phyloP scores from a whole-genome alignment of 2,888 invertebrate species.

The Mythimna lalbum region DNA sequence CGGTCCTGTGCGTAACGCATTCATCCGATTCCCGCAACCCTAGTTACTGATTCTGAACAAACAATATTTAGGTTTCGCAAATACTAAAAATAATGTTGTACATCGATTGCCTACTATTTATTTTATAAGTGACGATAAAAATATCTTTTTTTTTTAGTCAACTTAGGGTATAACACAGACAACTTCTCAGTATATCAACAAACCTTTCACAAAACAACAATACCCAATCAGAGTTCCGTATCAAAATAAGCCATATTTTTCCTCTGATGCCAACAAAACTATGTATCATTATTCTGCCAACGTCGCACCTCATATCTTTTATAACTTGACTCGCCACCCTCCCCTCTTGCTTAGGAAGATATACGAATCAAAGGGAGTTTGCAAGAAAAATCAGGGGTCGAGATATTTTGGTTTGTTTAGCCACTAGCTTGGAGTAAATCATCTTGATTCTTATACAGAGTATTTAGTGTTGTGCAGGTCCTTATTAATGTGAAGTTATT shows the following conservation, averaged over 20 bases:
- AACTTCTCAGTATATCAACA: not conserved
- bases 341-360: not conserved
- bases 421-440: slow-evolving; percentile 45
- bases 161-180: not conserved
- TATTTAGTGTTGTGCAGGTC: slow-evolving; percentile 45
- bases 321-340: slow-evolving; percentile 36
- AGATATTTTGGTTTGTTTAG: slow-evolving; percentile 31
- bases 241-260: slow-evolving; percentile 56
- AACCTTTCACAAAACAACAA: slow-evolving; percentile 33
- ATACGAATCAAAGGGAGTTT: not conserved
- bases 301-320: slow-evolving; percentile 47
- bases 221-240: slow-evolving; percentile 38
- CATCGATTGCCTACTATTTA: not conserved
- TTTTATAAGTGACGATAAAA: not conserved
- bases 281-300: slow-evolving; percentile 59
- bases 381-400: slow-evolving; percentile 1
- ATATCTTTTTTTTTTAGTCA: not conserved
- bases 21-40: no score
- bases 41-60: no score
- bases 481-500: slow-evolving; percentile 43
- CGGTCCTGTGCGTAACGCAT: no score
- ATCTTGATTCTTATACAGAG: slow-evolving; percentile 46
- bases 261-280: slow-evolving; percentile 26
- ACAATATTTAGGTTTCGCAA: no score
- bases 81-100: no score